Evolutionary conservation across 92 coral and sea anemone genomes (phyloP), one percentile per base, ranked within the genome.

Genomic region (Parazoanthus darwini): DNA sequence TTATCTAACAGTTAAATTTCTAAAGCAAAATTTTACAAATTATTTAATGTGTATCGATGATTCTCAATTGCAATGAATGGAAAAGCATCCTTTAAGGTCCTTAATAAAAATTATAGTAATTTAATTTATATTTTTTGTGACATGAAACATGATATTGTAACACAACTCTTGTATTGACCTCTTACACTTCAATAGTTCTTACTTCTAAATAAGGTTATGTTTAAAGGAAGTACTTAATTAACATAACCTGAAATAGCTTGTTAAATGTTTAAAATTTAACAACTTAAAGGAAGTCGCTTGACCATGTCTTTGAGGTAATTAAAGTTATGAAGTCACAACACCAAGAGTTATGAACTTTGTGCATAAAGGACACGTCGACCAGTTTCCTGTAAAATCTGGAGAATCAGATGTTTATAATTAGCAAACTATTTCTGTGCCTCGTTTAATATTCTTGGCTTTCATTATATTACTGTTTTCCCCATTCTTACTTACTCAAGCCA

Each of bases 161-260:
- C 74, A 63, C 74, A 81, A 58, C 36, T 74, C 48, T 63, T 22
- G 22, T 81, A 33, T 46, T 48, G 82, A 79, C 85, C 71, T 10
- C 25, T 36, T 54, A 0, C 15, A 15, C 43, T 37, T 74, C 8
- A 43, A 36, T 16, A 8, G 6, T 38, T 81, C 8, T 38, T 36
- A 81, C 44, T 56, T 81, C 85, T 18, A 81, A 81, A 81, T 81
- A 81, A 81, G 85, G 85, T 81, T 6, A 58, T 39, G 48, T 81
- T 42, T 81, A 59, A 63, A 23, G 20, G 72, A 22, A 81, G 35
- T 15, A 37, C 25, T 14, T 20, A 44, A 77, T 77, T 18, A 42
- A 20, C 50, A 22, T 44, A 77, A 22, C 56, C 35, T 23, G 15
- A 63, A 63, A 23, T 37, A 37, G 23, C 29, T 20, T 23, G 29